Conservation (phyloP, 2,113 vertebrate species). For the Rattus rattus region DNA sequence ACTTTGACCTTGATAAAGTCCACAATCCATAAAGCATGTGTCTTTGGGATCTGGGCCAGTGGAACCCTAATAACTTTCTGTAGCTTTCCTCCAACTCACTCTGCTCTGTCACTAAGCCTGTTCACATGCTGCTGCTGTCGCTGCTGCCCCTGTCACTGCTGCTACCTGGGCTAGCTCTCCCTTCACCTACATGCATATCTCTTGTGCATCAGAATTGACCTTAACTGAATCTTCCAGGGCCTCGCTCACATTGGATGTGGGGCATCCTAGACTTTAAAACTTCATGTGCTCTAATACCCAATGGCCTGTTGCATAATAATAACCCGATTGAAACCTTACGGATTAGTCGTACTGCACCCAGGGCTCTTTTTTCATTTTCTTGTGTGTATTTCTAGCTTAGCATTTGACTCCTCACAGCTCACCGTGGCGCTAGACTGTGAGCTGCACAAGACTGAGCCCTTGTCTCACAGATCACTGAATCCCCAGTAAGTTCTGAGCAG, state of each 20-base stretch:
- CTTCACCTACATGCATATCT: neutral
- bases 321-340: neutral
- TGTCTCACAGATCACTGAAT: neutral
- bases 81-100: neutral
- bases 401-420: neutral
- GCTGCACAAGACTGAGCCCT: neutral
- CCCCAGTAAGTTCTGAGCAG: neutral
- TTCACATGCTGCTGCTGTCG: neutral
- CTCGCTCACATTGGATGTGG: neutral
- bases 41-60: neutral
- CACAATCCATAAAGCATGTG: neutral
- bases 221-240: neutral
- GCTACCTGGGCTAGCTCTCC: neutral
- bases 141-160: too few species aligned
- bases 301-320: neutral
- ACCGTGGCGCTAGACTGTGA: neutral
- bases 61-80: neutral
- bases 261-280: constrained; percentile 1
- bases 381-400: neutral
- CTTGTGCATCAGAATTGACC: neutral
- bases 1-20: neutral
- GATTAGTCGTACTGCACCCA: neutral
- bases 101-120: neutral
- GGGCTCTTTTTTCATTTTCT: neutral
- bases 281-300: neutral